phyloP scores from a whole-genome alignment of 2,113 vertebrate genomes.

The Irena cyanogastra region DNA sequence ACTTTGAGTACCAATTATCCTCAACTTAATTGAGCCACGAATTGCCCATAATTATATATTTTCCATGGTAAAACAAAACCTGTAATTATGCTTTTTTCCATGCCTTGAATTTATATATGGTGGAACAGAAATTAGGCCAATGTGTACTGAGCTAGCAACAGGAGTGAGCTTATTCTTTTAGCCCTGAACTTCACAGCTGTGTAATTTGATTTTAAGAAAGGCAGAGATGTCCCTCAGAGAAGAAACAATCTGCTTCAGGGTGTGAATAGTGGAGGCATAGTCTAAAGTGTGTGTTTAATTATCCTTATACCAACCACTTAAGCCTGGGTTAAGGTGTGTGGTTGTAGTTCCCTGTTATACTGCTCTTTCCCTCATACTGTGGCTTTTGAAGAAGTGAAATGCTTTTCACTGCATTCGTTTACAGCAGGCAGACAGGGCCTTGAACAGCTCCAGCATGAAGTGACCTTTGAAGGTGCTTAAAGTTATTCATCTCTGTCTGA shows the following conservation, averaged over 20 bases:
- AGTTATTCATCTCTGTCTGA: constrained; percentile 38
- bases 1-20: constrained; percentile 11
- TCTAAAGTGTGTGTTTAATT: neutral
- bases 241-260: neutral
- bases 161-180: neutral
- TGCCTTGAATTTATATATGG: neutral
- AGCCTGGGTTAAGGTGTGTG: neutral
- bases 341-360: neutral
- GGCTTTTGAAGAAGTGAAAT: neutral
- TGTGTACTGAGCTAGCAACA: neutral
- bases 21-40: neutral
- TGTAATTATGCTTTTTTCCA: constrained; percentile 12
- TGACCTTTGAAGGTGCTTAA: neutral
- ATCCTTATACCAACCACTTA: neutral
- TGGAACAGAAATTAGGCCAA: neutral
- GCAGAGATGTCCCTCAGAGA: neutral
- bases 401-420: neutral
- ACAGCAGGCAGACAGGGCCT: neutral
- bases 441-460: neutral
- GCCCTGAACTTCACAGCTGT: neutral
- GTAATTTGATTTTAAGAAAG: neutral
- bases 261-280: neutral
- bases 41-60: constrained; percentile 35
- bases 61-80: constrained; percentile 7
- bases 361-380: neutral